Percentiles rank a stretch among this genome's conserved stretches.
These are phyloP conservation scores for Sinelater perroti DNA, from an alignment of 2,888 invertebrate genomes.

Conservation along the genomic window DNA sequence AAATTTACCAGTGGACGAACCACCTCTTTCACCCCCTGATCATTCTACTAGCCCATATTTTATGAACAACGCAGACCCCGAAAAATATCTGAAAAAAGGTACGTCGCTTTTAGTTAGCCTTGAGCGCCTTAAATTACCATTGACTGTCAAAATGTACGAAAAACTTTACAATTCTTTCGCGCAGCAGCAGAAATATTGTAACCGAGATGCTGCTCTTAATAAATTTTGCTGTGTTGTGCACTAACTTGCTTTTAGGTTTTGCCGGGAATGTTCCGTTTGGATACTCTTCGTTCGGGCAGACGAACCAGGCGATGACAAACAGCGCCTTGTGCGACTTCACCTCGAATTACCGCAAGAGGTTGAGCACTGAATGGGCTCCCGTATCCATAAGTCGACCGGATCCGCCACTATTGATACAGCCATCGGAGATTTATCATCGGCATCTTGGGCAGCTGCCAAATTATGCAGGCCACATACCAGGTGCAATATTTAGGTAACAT, in stretches of 20 bases:
- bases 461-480: constrained; percentile 82
- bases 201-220: too few relatives aligned
- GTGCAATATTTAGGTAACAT: constrained; percentile 71
- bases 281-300: constrained; percentile 70
- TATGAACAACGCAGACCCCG: constrained; percentile 69
- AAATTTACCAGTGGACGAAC: constrained; percentile 68
- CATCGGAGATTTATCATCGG: constrained; percentile 74
- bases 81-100: constrained; percentile 74
- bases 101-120: constrained; percentile 40
- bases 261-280: constrained; percentile 74
- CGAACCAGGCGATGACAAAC: constrained; percentile 72
- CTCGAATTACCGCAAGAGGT: constrained; percentile 74
- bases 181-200: constrained; percentile 54
- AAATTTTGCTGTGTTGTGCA: not conserved
- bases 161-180: constrained; percentile 54
- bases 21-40: constrained; percentile 67
- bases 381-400: constrained; percentile 66
- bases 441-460: constrained; percentile 79
- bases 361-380: constrained; percentile 80
- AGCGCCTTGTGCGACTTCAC: constrained; percentile 79
- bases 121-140: not conserved
- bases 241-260: constrained; percentile 62
- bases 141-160: constrained; percentile 49
- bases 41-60: constrained; percentile 72
- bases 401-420: constrained; percentile 63